These are phyloP conservation scores for Boulengeromyrus knoepffleri DNA, from an alignment of 2,113 vertebrate genomes.

Conservation along the genomic window DNA sequence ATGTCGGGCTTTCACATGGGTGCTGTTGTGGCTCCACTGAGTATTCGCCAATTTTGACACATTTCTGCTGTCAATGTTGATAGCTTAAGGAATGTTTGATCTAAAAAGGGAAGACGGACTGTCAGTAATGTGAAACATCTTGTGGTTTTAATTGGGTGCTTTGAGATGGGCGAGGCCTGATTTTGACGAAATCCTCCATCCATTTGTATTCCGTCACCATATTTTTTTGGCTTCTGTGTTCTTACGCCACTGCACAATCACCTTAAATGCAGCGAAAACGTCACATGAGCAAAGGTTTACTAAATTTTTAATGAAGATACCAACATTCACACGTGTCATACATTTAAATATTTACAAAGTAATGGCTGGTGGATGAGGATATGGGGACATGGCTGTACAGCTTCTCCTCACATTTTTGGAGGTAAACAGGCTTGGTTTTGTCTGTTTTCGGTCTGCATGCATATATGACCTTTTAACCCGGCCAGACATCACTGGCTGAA, in stretches of 20 bases:
- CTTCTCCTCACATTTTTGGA: not conserved
- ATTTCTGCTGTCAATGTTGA: not conserved
- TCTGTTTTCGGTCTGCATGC: not conserved
- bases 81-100: not conserved
- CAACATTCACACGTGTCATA: not conserved
- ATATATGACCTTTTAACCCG: not conserved
- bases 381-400: not conserved
- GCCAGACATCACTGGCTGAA: not conserved
- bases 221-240: not conserved
- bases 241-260: not conserved
- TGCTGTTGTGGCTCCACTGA: not conserved
- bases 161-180: not conserved
- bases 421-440: not conserved
- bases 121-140: not conserved
- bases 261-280: not conserved
- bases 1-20: not conserved
- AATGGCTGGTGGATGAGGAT: not conserved
- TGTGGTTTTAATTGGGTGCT: not conserved
- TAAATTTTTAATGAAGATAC: not conserved
- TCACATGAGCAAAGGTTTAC: not conserved
- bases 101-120: not conserved
- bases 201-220: not conserved
- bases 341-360: not conserved
- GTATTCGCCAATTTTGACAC: not conserved
- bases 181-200: not conserved